A percentile compares a stretch with the other conserved stretches of the same genome.
phyloP scores from a whole-genome alignment of 2,797 vertebrate species.

The Amblyopsis hoosieri region DNA sequence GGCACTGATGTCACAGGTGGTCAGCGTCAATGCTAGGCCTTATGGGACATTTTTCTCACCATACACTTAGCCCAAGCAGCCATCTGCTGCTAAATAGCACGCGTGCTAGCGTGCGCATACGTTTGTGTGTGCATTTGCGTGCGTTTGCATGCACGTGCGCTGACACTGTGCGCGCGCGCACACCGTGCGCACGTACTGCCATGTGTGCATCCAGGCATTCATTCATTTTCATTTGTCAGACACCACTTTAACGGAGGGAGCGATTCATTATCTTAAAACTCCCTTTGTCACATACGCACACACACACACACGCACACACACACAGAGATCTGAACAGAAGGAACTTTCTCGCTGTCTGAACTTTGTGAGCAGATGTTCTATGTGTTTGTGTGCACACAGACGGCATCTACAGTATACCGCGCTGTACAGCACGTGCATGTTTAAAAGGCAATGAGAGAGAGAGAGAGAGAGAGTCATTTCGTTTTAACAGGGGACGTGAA shows the following conservation, averaged over 20 bases:
- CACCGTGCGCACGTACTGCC: slow-evolving; percentile 3
- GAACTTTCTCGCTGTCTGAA: slow-evolving; percentile 63
- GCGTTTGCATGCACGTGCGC: background rate
- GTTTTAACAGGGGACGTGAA: slow-evolving; percentile 46
- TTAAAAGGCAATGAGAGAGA: slow-evolving; percentile 31
- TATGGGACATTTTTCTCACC: slow-evolving; percentile 43
- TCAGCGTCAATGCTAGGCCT: slow-evolving; percentile 42
- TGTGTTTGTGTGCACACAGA: slow-evolving; percentile 31
- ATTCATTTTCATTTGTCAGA: slow-evolving; percentile 71
- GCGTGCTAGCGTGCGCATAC: background rate
- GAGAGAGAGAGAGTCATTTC: slow-evolving; percentile 17
- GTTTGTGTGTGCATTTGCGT: background rate
- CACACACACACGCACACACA: slow-evolving; percentile 23
- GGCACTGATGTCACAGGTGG: slow-evolving; percentile 49
- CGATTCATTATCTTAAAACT: slow-evolving; percentile 44
- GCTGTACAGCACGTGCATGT: slow-evolving; percentile 16
- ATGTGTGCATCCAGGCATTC: slow-evolving; percentile 26
- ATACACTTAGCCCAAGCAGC: slow-evolving; percentile 33
- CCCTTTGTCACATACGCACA: slow-evolving; percentile 2
- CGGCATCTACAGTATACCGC: background rate
- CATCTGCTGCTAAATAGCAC: slow-evolving; percentile 44
- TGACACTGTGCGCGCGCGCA: background rate
- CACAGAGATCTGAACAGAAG: slow-evolving; percentile 62
- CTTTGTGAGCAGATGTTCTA: slow-evolving; percentile 64
- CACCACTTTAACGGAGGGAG: slow-evolving; percentile 52